Conservation (phyloP, 2,888 invertebrate genomes). For the Ophioninae sp. region DNA sequence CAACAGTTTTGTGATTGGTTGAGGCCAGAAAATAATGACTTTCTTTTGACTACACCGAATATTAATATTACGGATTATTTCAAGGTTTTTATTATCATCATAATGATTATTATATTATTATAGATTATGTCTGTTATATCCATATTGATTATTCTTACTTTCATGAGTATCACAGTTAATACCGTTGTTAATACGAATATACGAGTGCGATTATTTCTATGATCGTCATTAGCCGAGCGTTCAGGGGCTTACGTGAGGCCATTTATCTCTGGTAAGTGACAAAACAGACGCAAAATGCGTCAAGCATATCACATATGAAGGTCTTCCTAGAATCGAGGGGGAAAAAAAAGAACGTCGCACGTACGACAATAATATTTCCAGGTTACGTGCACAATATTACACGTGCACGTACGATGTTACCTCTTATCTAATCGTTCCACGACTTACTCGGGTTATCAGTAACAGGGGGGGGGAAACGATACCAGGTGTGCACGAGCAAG, state of each 20-base stretch:
- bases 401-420: conserved; percentile 46
- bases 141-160: too few relatives aligned
- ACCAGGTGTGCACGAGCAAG: conserved; percentile 26
- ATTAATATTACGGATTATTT: too few relatives aligned
- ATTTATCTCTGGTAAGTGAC: not conserved
- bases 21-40: too few relatives aligned
- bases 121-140: too few relatives aligned
- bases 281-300: conserved; percentile 9
- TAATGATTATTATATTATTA: too few relatives aligned
- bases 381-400: conserved; percentile 19
- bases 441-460: conserved; percentile 62
- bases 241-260: not conserved
- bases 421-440: conserved; percentile 67
- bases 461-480: conserved; percentile 9
- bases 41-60: too few relatives aligned
- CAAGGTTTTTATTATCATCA: too few relatives aligned
- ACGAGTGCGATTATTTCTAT: not conserved
- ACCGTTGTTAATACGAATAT: not conserved
- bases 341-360: not conserved
- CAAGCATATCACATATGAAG: conserved; percentile 34
- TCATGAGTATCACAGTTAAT: not conserved
- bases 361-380: conserved; percentile 23
- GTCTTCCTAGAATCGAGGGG: conserved; percentile 31
- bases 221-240: not conserved
- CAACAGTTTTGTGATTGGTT: too few relatives aligned